Evolutionary conservation across 2,888 invertebrate species (phyloP).

Genomic region (Ochropacha duplaris): DNA sequence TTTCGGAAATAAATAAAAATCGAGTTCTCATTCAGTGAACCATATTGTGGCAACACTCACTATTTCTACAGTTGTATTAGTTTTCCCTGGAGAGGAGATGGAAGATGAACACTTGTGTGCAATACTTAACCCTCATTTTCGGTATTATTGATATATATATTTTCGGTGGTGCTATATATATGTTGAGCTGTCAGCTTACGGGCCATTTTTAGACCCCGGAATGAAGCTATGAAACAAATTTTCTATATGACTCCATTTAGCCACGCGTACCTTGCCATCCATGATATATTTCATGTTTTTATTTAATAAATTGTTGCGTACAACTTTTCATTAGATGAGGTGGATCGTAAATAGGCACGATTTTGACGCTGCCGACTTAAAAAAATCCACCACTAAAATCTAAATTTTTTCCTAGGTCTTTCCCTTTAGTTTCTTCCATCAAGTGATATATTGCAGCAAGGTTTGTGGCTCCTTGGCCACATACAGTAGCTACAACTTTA

Average conservation of each 20-base stretch:
- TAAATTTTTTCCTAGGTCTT: not conserved
- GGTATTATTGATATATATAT: not conserved
- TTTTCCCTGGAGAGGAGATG: too few relatives aligned
- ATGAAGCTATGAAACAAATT: not conserved
- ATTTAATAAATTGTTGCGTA: not conserved
- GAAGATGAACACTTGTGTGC: not conserved
- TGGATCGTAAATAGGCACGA: not conserved
- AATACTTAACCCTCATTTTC: not conserved
- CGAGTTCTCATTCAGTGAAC: too few relatives aligned
- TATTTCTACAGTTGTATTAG: too few relatives aligned
- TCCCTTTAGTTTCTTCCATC: not conserved
- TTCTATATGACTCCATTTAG: not conserved
- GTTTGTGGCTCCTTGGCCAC: not conserved
- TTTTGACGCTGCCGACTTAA: not conserved
- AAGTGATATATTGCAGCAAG: not conserved
- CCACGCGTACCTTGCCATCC: not conserved
- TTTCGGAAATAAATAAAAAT: too few relatives aligned
- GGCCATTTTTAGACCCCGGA: not conserved
- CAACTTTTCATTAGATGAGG: not conserved
- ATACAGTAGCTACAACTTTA: too few relatives aligned
- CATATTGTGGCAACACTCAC: too few relatives aligned
- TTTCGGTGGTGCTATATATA: not conserved
- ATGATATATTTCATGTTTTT: not conserved
- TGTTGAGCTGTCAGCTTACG: not conserved
- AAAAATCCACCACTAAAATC: not conserved